Evolutionary conservation across 2,113 vertebrate genomes (phyloP), one percentile per base, ranked within the genome.

Genomic region (Euleptes europaea): DNA sequence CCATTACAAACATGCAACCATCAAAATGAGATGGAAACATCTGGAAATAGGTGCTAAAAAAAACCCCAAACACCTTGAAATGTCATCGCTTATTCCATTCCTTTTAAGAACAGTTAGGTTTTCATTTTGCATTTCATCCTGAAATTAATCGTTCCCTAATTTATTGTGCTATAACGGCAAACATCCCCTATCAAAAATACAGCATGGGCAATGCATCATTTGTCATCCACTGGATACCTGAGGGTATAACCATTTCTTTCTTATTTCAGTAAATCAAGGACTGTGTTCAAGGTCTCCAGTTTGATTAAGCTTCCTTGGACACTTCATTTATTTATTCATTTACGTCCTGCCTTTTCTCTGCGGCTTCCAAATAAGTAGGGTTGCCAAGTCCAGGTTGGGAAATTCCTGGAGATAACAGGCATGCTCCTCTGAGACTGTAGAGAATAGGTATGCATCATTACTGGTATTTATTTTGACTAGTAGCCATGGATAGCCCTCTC

Each of bases 101-200:
- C 75, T 70, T n/a, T 70, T 70, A 78, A 69, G 21, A 42, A 77
- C n/a, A 57, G 63, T 5, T n/a, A 57, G 35, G 73, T n/a, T 66
- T 84, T 77, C 38, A 1, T 69, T n/a, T 38, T 38, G 31, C 42
- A 63, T 63, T 60, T 44, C 49, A 28, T 63, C 75, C 38, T 42
- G 66, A 72, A 71, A 78, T 78, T 84, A 70, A 84, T 85, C 38
- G 38, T 84, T 77, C 51, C 63, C 82, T 77, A 54, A 84, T 57
- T 67, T 78, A 31, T 70, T 70, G 63, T 67, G 35, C 83, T 69
- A 69, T 35, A 72, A 78, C 51, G 72, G 67, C 51, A 44, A 78
- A 78, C 47, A 66, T 49, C 49, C 67, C 31, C 49, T 79, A 54
- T 78, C 76, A 79, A 71, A 79, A 72, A 57, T 2, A 11, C 35